A percentile compares a stretch with the other conserved stretches of the same genome.
phyloP scores from a whole-genome alignment of 2,797 vertebrate genomes.

The Phoeniculus purpureus region DNA sequence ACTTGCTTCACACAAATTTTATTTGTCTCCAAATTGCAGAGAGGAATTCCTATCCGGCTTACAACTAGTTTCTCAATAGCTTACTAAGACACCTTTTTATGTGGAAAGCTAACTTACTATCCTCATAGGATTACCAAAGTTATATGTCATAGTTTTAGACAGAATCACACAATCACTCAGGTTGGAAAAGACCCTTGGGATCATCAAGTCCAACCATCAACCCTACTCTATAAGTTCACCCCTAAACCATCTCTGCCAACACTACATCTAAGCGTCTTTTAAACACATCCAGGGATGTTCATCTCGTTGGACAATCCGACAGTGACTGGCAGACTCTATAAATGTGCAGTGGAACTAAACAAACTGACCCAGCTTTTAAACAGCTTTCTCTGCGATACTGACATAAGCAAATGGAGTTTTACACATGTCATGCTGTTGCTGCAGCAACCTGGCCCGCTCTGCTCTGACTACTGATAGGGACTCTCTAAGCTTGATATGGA shows the following conservation, averaged over 20 bases:
- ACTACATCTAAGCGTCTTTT: too few species aligned
- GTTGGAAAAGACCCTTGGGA: too few species aligned
- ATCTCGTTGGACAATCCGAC: neutral
- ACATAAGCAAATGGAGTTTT: neutral
- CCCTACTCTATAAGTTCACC: too few species aligned
- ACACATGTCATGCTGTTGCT: conserved; percentile 12
- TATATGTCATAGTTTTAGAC: neutral
- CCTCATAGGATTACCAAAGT: neutral
- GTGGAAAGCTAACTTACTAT: neutral
- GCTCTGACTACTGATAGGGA: neutral
- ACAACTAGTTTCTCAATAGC: neutral
- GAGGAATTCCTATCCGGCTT: neutral
- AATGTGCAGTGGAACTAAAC: neutral
- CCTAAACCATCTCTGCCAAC: too few species aligned
- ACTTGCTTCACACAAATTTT: neutral
- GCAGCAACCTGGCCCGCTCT: conserved; percentile 3
- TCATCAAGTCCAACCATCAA: too few species aligned
- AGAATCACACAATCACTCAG: too few species aligned
- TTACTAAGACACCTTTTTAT: neutral
- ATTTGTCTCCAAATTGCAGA: neutral
- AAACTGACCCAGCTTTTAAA: conserved; percentile 6
- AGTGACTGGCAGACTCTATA: neutral
- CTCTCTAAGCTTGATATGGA: neutral
- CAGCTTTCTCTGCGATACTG: neutral
- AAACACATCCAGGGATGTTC: too few species aligned